phyloP scores from a whole-genome alignment of 1,140 invertebrate species.

The Mamestra configurata region DNA sequence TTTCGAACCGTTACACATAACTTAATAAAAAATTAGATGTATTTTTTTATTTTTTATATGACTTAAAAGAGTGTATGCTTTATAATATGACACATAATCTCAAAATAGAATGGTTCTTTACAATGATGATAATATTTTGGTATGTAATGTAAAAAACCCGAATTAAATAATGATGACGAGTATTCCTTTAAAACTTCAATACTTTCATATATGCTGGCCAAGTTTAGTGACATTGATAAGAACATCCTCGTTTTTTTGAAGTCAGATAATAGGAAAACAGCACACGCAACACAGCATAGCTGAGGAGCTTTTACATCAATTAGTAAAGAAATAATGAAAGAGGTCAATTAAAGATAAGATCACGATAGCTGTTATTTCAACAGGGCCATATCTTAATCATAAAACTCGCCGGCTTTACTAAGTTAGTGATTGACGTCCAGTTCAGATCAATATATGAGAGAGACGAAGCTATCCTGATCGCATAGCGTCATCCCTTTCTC shows the following conservation, averaged over 20 bases:
- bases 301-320: too few relatives aligned
- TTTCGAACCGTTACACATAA: constrained; percentile 83
- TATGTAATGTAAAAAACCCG: constrained; percentile 65
- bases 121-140: constrained; percentile 79
- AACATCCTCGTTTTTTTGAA: not conserved
- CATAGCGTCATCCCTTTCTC: too few relatives aligned
- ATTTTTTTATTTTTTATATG: constrained; percentile 61
- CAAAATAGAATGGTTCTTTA: constrained; percentile 81
- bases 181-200: constrained; percentile 62
- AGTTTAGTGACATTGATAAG: constrained; percentile 57
- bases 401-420: too few relatives aligned
- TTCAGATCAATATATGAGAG: too few relatives aligned
- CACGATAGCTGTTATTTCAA: too few relatives aligned
- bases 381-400: too few relatives aligned
- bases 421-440: too few relatives aligned
- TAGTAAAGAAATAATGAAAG: too few relatives aligned
- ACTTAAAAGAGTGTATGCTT: constrained; percentile 64
- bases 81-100: constrained; percentile 80
- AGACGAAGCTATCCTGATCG: too few relatives aligned
- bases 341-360: too few relatives aligned
- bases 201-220: constrained; percentile 61
- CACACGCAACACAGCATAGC: too few relatives aligned
- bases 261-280: not conserved
- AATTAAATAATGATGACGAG: constrained; percentile 28
- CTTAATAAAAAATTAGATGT: constrained; percentile 80